Base-by-base conservation (phyloP, 2,888 invertebrate genomes). In the Melieria picta region DNA sequence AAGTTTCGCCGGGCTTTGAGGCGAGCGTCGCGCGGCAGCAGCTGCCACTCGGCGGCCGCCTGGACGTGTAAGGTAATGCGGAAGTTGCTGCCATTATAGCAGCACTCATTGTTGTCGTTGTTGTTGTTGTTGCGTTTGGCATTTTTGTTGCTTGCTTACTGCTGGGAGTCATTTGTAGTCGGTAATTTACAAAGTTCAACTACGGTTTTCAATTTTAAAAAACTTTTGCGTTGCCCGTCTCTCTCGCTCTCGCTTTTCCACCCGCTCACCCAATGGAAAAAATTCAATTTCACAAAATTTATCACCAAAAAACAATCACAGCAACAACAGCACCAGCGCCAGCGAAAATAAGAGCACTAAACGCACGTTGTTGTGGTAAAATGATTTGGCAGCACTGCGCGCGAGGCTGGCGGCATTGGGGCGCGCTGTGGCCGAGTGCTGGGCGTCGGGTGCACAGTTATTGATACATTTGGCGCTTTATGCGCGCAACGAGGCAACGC, bases 121-220 rank as follows among this genome's bases (percentile, higher is more conserved):
- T 43, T 66, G 30, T 42, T 66, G n/a, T 47, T 66, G 58, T 48
- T 11, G 13, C 43, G 13, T 4, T 65, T 43, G 3, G 10, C 47
- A 11, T 11, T 56, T 9, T 30, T 65, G n/a, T 58, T 66, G 57
- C 56, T 58, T 58, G 42, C 7, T 13, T n/a, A 58, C 48, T 43
- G 50, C 66, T 58, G 58, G 66, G 66, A 66, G 66, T 66, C 58
- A 66, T 66, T 66, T 66, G 66, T 66, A 66, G 66, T 13, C 66
- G 66, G 58, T 58, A 58, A 66, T 66, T 66, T 66, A 66, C 58
- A 48, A 66, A 66, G 58, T 66, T 66, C 60, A 58, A 50, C 66
- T 66, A 58, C 48, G 57, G 66, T 50, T 66, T 66, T 66, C 66
- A 58, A 48, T 58, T 66, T 58, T 43, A 64, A 58, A 60, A 50